These are phyloP conservation scores for Cherax quadricarinatus DNA, from an alignment of 1,140 invertebrate species.

Conservation along the genomic window DNA sequence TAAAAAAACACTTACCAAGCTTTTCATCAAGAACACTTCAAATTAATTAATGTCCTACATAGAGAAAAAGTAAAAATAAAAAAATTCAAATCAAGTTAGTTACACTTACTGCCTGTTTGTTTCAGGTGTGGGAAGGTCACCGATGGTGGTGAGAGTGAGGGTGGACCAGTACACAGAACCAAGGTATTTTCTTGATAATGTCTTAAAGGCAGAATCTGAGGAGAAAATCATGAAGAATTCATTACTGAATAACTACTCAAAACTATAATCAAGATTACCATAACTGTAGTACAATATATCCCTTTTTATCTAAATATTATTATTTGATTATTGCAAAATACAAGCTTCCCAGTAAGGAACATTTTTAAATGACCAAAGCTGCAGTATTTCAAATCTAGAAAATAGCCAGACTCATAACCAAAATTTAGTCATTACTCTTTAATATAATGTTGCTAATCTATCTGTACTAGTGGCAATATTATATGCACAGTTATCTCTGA, in stretches of 20 bases:
- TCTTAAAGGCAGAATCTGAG: slow-evolving; percentile 83
- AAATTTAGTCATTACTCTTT: too few species aligned
- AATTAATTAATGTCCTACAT: neutral
- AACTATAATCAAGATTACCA: too few species aligned
- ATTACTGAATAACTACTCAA: too few species aligned
- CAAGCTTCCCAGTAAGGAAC: too few species aligned
- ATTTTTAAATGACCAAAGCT: too few species aligned
- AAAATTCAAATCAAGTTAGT: neutral
- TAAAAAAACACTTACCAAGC: slow-evolving; percentile 2
- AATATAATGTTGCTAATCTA: too few species aligned
- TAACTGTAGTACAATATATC: neutral
- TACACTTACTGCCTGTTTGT: slow-evolving; percentile 95
- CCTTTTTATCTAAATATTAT: too few species aligned
- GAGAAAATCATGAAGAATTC: slow-evolving; percentile 54
- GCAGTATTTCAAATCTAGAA: too few species aligned
- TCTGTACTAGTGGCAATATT: too few species aligned
- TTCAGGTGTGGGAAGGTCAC: slow-evolving; percentile 94
- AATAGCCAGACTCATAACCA: too few species aligned
- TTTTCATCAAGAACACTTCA: neutral
- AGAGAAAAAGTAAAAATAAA: neutral
- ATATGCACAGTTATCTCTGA: too few species aligned
- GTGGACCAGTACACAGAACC: slow-evolving; percentile 98
- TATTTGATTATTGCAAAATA: too few species aligned
- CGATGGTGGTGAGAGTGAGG: slow-evolving; percentile 96
- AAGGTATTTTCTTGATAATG: slow-evolving; percentile 93